Base-by-base conservation (phyloP, 2,888 invertebrate species). In the Eupithecia abbreviata region DNA sequence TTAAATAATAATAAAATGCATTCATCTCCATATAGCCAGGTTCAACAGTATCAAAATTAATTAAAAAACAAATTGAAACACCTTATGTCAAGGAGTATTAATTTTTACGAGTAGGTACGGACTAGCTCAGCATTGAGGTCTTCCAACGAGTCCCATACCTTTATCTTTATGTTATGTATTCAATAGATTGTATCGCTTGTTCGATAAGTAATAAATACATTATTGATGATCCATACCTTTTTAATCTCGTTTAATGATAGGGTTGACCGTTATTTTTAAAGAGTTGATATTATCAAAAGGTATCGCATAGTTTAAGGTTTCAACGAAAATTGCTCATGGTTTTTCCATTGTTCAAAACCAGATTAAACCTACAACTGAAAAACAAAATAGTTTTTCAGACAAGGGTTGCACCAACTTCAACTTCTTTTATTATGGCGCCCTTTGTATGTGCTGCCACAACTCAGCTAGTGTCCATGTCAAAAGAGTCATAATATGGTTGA, bases 91-190 rank as follows among this genome's bases (percentile, higher is more conserved):
- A 88, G 86, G 87, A 90, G 89, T 91, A 91, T 92, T 91, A 91
- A 90, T 90, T 92, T 93, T 93, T 91, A 93, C 87, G 92, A 92
- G 88, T 91, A 92, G 87, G 92, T 91, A 92, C 87, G 92, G 92
- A 88, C 86, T 89, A 90, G 91, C 90, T 85, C 84, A 83, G 80
- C 83, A 83, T 82, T 81, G 79, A 81, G 79, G 81, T 83, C 74
- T 74, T 47, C 49, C 76, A 77, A 78, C 75, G 70, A 76, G 74
- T 74, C 74, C 69, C 76, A 72, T 79, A 80, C 80, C 81, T 90
- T 90, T 90, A 91, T 91, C 89, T 90, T 89, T 89, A 90, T 88
- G 87, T 15, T 87, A 88, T 84, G 87, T 87, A 85, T 86, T 86
- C 84, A 84, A 88, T 88, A 89, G 90, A 90, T 91, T 84, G 88